A percentile compares a stretch with the other conserved stretches of the same genome.
Evolutionary conservation across 2,888 invertebrate genomes (phyloP).

Genomic region (Schrankia costaestrigalis): DNA sequence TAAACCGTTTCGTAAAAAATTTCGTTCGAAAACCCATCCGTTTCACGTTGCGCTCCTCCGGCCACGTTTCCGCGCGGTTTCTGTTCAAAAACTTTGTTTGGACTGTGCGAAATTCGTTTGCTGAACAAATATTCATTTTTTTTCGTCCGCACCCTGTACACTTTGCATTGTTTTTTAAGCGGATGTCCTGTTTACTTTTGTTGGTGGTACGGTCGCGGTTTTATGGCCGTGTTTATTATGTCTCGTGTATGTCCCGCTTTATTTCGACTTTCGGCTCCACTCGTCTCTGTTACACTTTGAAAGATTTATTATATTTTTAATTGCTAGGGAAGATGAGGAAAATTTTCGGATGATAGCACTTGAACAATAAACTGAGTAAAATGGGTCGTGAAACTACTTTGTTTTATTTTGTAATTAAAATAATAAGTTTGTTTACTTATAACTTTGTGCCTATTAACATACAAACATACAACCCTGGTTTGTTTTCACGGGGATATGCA

Average conservation of each 20-base stretch:
- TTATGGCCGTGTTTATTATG: constrained; percentile 46
- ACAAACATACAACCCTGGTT: too few species aligned
- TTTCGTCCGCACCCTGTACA: constrained; percentile 34
- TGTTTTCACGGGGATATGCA: too few species aligned
- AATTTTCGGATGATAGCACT: too few species aligned
- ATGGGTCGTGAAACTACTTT: too few species aligned
- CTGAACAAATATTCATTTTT: constrained; percentile 56
- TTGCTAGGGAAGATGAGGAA: too few species aligned
- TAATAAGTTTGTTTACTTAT: too few species aligned
- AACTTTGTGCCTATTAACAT: too few species aligned
- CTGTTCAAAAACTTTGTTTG: constrained; percentile 54
- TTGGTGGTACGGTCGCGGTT: constrained; percentile 43
- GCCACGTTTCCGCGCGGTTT: constrained; percentile 45
- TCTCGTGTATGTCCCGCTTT: constrained; percentile 34
- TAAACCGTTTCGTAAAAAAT: constrained; percentile 40
- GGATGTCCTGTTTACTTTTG: constrained; percentile 61
- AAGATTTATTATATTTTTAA: constrained; percentile 41
- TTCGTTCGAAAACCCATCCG: constrained; percentile 42
- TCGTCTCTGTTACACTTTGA: constrained; percentile 39
- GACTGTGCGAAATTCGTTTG: constrained; percentile 56
- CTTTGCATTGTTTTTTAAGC: constrained; percentile 61
- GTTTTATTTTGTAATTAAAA: too few species aligned
- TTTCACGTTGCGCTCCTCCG: constrained; percentile 29
- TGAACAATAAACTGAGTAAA: too few species aligned
- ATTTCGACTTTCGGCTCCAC: constrained; percentile 29